Conservation (phyloP, 1,140 invertebrate genomes). For the Drosophila burlai region DNA sequence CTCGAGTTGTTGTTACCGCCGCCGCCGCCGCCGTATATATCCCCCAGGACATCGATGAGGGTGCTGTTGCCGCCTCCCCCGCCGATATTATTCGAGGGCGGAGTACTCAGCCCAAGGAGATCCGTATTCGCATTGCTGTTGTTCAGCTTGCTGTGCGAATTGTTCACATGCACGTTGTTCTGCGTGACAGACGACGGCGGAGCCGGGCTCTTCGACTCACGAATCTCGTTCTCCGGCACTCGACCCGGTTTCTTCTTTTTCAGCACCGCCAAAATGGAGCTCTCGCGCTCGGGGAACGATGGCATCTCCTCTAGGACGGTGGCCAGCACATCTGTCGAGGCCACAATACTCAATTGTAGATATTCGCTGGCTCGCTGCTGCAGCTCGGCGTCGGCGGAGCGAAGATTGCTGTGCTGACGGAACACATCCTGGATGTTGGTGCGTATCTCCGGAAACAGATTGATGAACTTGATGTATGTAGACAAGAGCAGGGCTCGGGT, state of each 20-base stretch:
- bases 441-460: constrained; percentile 99
- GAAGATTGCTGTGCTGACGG: constrained; percentile 97
- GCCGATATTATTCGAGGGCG: constrained; percentile 89
- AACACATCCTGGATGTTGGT: constrained; percentile 98
- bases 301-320: constrained; percentile 99
- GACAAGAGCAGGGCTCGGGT: constrained; percentile 98
- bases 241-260: constrained; percentile 99
- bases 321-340: constrained; percentile 98
- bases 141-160: constrained; percentile 86
- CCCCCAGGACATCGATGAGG: constrained; percentile 96
- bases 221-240: constrained; percentile 93
- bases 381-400: constrained; percentile 98
- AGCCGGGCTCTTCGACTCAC: constrained; percentile 92
- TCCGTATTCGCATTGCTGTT: constrained; percentile 89
- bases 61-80: constrained; percentile 86
- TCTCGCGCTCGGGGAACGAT: constrained; percentile 99
- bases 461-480: constrained; percentile 99
- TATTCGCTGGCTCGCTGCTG: constrained; percentile 99
- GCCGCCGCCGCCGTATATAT: constrained; percentile 91
- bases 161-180: constrained; percentile 86
- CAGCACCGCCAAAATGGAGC: constrained; percentile 97
- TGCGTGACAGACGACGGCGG: constrained; percentile 86
- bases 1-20: constrained; percentile 86
- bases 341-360: constrained; percentile 97
- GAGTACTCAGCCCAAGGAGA: constrained; percentile 93